Percentiles rank a stretch among this genome's conserved stretches.
These are phyloP conservation scores for Oncorhynchus tshawytscha DNA, from an alignment of 2,113 vertebrate genomes.

Conservation along the genomic window DNA sequence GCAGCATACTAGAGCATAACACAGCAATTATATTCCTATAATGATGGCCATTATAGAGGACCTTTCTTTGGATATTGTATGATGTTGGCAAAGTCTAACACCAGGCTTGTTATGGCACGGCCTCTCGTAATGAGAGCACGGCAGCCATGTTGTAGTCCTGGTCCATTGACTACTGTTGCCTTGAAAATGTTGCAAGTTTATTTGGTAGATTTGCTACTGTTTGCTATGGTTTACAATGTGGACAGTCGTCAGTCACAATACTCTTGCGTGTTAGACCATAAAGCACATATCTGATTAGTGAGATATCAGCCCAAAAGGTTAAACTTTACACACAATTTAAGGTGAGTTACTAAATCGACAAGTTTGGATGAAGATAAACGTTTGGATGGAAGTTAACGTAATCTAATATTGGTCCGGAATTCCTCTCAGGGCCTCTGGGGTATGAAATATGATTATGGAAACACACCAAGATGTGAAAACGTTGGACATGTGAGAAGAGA, in stretches of 20 bases:
- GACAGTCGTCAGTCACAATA: background rate
- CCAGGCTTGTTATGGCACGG: background rate
- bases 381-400: conserved; percentile 14
- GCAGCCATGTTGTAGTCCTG: background rate
- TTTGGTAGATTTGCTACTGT: background rate
- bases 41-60: conserved; percentile 6
- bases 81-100: background rate
- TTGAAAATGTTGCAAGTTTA: background rate
- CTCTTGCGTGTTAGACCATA: background rate
- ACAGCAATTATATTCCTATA: conserved; percentile 16
- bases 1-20: background rate
- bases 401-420: background rate
- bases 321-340: background rate
- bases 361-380: background rate
- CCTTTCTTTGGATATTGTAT: background rate
- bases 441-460: conserved; percentile 15
- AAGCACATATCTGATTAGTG: background rate
- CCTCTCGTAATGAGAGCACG: background rate
- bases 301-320: background rate
- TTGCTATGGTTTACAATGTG: background rate
- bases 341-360: background rate
- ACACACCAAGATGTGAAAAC: background rate
- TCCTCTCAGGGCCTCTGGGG: background rate
- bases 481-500: conserved; percentile 27
- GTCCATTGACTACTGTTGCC: background rate